Evolutionary conservation across 2,113 vertebrate species (phyloP).

Genomic region (Dasyornis broadbenti): DNA sequence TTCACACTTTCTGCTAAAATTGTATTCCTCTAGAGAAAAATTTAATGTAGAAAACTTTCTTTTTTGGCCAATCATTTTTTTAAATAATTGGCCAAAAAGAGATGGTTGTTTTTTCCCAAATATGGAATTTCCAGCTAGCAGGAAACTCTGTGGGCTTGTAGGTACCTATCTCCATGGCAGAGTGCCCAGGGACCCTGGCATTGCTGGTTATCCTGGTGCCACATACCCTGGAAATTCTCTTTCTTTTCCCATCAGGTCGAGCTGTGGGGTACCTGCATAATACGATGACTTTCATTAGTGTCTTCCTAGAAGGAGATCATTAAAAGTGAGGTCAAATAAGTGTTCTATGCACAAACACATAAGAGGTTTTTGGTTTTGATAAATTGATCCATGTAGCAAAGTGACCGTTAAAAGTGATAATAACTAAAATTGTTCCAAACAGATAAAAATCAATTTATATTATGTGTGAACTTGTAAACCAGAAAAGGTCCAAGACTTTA

Average conservation of each 20-base stretch:
- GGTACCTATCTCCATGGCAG: background rate
- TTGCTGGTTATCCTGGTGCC: background rate
- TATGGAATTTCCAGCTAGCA: background rate
- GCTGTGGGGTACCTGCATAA: background rate
- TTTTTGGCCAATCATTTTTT: background rate
- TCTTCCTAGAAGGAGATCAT: background rate
- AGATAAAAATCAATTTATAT: background rate
- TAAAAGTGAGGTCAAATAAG: background rate
- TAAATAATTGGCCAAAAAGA: background rate
- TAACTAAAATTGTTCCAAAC: background rate
- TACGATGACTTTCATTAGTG: background rate
- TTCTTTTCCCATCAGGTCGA: background rate
- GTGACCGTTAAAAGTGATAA: background rate
- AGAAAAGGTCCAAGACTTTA: background rate
- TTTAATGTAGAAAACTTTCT: background rate
- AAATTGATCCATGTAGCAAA: background rate
- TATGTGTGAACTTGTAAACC: background rate
- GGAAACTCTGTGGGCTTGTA: background rate
- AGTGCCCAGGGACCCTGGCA: background rate
- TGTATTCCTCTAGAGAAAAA: background rate
- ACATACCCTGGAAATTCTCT: background rate
- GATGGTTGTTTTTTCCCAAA: background rate
- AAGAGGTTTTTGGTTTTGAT: background rate
- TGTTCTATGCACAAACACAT: background rate
- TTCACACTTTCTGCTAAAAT: background rate